Evolutionary conservation across 2,113 vertebrate genomes (phyloP).

Genomic region (Typhlomys cinereus): DNA sequence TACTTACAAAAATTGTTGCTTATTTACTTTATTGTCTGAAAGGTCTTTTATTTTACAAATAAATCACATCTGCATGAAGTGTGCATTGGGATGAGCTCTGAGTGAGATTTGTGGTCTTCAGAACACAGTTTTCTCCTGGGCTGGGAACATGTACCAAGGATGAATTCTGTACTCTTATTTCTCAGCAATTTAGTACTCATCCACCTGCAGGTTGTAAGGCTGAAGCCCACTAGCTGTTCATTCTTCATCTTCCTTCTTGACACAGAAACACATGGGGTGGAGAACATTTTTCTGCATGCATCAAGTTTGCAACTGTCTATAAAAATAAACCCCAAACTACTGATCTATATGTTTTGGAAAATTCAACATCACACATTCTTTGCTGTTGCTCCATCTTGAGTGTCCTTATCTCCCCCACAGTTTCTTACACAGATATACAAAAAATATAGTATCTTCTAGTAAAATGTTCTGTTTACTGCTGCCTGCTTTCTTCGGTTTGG

Average conservation of each 20-base stretch:
- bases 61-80: not conserved
- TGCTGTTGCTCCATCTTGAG: not conserved
- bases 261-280: not conserved
- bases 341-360: not conserved
- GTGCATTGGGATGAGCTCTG: not conserved
- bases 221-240: not conserved
- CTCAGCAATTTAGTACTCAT: not conserved
- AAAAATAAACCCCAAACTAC: not conserved
- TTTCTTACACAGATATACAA: not conserved
- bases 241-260: not conserved
- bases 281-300: not conserved
- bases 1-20: not conserved
- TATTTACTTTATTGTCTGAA: not conserved
- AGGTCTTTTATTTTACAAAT: constrained; percentile 13
- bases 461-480: not conserved
- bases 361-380: not conserved
- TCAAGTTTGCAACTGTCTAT: not conserved
- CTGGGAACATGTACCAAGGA: not conserved
- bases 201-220: not conserved
- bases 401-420: not conserved
- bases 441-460: not conserved
- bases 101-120: not conserved
- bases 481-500: not conserved
- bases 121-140: not conserved
- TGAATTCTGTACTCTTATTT: not conserved